A percentile compares a stretch with the other conserved stretches of the same genome.
Conservation (phyloP, 2,888 invertebrate genomes). For the Polyommatus icarus region DNA sequence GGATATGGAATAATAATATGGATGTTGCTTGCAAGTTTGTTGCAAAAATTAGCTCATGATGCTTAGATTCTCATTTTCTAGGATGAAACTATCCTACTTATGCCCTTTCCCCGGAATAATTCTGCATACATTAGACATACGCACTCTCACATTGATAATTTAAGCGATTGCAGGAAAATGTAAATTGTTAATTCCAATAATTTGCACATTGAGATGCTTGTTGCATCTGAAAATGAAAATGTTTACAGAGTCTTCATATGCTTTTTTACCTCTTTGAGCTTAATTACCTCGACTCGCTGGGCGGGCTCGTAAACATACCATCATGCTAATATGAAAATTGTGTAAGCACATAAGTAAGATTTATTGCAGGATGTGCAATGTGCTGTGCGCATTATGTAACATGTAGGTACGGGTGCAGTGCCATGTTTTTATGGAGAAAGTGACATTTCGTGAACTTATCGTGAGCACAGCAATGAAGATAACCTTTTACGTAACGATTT, state of each 20-base stretch:
- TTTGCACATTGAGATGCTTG: too few relatives aligned
- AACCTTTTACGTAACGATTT: slow-evolving; percentile 22
- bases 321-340: neutral
- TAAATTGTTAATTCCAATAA: too few relatives aligned
- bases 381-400: neutral
- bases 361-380: neutral
- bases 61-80: too few relatives aligned
- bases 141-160: too few relatives aligned
- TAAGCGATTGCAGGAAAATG: too few relatives aligned
- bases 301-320: neutral
- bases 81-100: too few relatives aligned
- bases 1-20: too few relatives aligned
- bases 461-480: slow-evolving; percentile 13
- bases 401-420: neutral
- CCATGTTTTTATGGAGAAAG: slow-evolving; percentile 22
- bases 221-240: too few relatives aligned
- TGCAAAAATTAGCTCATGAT: too few relatives aligned
- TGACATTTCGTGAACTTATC: slow-evolving; percentile 24
- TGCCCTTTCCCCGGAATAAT: too few relatives aligned
- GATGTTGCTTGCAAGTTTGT: too few relatives aligned
- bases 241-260: neutral
- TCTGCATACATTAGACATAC: too few relatives aligned
- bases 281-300: neutral
- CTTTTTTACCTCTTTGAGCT: neutral
- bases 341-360: slow-evolving; percentile 7